Percentiles rank a stretch among this genome's conserved stretches.
phyloP scores from a whole-genome alignment of 2,113 vertebrate genomes.

The Prunella himalayana region DNA sequence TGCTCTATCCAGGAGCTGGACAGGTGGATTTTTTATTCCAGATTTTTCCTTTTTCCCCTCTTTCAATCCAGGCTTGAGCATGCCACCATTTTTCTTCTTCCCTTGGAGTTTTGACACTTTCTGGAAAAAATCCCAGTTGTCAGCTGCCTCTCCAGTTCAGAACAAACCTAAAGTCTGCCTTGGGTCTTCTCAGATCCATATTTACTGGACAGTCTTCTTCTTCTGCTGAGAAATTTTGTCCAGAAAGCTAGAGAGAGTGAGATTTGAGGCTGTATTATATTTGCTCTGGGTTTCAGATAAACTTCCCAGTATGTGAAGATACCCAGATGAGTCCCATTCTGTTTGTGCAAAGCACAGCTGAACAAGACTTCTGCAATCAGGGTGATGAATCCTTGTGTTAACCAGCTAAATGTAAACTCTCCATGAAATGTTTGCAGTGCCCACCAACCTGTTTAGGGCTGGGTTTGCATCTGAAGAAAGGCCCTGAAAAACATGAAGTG shows the following conservation, averaged over 20 bases:
- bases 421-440: not conserved
- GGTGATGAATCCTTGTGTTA: not conserved
- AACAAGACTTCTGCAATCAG: not conserved
- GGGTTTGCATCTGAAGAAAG: not conserved
- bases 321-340: not conserved
- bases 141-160: not conserved
- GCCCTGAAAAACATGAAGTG: not conserved
- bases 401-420: not conserved
- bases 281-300: not conserved
- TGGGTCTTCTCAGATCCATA: not conserved
- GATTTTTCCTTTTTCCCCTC: not conserved
- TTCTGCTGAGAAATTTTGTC: not conserved
- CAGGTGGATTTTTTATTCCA: not conserved
- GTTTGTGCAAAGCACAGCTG: not conserved
- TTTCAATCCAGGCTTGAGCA: not conserved
- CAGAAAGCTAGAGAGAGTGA: not conserved
- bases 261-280: not conserved
- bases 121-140: not conserved
- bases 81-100: not conserved
- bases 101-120: not conserved
- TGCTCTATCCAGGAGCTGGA: not conserved
- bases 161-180: not conserved
- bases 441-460: not conserved
- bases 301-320: not conserved
- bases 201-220: not conserved